Evolutionary conservation across 2,797 vertebrate genomes (phyloP).

Genomic region (Anolis apletophallus): DNA sequence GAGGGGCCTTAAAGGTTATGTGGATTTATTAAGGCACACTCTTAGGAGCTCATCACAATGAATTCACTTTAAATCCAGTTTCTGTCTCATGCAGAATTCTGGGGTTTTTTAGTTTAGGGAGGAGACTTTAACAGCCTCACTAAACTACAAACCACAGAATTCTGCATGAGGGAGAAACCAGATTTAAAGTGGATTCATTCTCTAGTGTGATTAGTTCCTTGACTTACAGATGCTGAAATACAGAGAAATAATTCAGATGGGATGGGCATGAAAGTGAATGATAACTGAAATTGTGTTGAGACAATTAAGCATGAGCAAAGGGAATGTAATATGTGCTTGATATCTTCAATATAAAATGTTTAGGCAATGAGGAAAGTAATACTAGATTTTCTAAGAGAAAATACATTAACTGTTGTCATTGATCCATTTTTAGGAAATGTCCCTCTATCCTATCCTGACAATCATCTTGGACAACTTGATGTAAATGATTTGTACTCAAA

Average conservation of each 20-base stretch:
- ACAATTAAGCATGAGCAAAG: not conserved
- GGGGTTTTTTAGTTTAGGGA: too few relatives aligned
- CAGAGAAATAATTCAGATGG: not conserved
- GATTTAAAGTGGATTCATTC: too few relatives aligned
- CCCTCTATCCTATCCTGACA: constrained; percentile 86
- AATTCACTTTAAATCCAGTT: too few relatives aligned
- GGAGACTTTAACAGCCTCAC: too few relatives aligned
- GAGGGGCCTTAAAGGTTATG: too few relatives aligned
- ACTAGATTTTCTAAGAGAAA: not conserved
- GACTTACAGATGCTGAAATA: not conserved
- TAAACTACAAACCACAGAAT: too few relatives aligned
- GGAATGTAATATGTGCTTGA: not conserved
- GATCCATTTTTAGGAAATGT: constrained; percentile 68
- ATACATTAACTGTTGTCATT: not conserved
- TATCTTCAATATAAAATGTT: not conserved
- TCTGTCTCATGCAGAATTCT: too few relatives aligned
- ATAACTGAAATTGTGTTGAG: not conserved
- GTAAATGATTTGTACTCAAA: constrained; percentile 95
- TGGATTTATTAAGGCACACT: too few relatives aligned
- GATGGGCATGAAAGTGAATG: not conserved
- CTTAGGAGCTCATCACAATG: too few relatives aligned
- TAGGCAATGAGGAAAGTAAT: not conserved
- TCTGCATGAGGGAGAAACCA: too few relatives aligned
- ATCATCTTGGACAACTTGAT: constrained; percentile 95
- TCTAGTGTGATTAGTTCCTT: too few relatives aligned